phyloP scores from a whole-genome alignment of 2,797 vertebrate genomes.

The Muscicapa comitata region DNA sequence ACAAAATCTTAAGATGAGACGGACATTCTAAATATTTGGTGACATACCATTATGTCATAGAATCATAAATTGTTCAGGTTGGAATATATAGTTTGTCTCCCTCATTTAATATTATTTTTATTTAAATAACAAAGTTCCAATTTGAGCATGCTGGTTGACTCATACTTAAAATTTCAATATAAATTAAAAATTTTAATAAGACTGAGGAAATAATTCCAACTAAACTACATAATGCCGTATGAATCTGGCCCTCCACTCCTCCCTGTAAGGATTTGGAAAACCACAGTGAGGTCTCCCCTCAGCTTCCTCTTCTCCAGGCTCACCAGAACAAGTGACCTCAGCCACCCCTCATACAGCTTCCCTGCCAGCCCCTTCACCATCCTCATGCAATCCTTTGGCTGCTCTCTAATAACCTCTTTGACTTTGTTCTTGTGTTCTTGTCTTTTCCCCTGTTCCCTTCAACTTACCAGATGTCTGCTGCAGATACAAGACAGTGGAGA shows the following conservation, averaged over 20 bases:
- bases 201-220: too few species aligned
- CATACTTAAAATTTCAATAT: too few species aligned
- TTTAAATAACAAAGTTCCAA: too few species aligned
- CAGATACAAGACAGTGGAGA: background rate
- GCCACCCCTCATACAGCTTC: background rate
- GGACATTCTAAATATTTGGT: background rate
- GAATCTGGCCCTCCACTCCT: background rate
- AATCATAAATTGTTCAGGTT: accelerated
- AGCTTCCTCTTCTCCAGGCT: background rate
- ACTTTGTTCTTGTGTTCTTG: background rate
- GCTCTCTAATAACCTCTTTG: background rate
- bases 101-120: too few species aligned
- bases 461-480: background rate
- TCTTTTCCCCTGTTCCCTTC: background rate
- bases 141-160: too few species aligned
- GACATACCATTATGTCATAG: background rate
- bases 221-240: too few species aligned
- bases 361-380: background rate
- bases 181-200: too few species aligned
- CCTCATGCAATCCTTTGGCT: background rate
- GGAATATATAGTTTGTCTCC: too few species aligned
- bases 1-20: background rate
- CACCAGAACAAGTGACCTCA: background rate
- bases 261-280: background rate
- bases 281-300: background rate